Evolutionary conservation across 2,113 vertebrate genomes (phyloP), one percentile per base, ranked within the genome.

Genomic region (Heliornis fulica): DNA sequence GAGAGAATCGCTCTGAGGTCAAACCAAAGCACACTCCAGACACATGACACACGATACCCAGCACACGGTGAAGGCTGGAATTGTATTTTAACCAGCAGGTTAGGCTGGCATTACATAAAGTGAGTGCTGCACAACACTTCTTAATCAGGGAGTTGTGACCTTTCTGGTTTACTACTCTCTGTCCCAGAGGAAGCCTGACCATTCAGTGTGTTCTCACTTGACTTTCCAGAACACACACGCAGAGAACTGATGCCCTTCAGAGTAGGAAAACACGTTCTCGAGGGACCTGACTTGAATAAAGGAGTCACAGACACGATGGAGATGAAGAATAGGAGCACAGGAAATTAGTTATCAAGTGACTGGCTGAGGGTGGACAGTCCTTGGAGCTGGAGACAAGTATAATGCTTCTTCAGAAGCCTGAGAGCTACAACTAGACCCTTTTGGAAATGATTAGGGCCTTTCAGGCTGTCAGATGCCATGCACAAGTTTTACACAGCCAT

Each of bases 281-380:
- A 45, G n/a, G 40, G 17, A 51, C 32, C 41, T 43, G 11, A 63
- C 46, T 79, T 32, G 36, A 43, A 46, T 34, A 64, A 65, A 65
- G 23, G 41, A 87, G 31, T 54, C 36, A 65, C 28, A 87, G 22
- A 84, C 26, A 57, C 3, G 10, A 36, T 19, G 10, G 40, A 74
- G 68, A 40, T 87, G 45, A 69, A 71, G 69, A 78, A 66, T 5
- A 36, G 14, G 29, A 76, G 57, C 50, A 36, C 20, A 56, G 40
- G 22, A 56, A n/a, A 9, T 20, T 74, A 70, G 74, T 57, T 74
- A 40, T 19, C 31, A 77, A 65, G 36, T 66, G 25, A 66, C 19
- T 0, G 1, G n/a, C 22, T 40, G 32, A 0, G 1, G n/a, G 20
- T 7, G 23, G 74, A 40, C 54, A 48, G 65, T 51, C 51, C 57